These are phyloP conservation scores for Epinotia nisella DNA, from an alignment of 2,888 invertebrate genomes.

Conservation along the genomic window DNA sequence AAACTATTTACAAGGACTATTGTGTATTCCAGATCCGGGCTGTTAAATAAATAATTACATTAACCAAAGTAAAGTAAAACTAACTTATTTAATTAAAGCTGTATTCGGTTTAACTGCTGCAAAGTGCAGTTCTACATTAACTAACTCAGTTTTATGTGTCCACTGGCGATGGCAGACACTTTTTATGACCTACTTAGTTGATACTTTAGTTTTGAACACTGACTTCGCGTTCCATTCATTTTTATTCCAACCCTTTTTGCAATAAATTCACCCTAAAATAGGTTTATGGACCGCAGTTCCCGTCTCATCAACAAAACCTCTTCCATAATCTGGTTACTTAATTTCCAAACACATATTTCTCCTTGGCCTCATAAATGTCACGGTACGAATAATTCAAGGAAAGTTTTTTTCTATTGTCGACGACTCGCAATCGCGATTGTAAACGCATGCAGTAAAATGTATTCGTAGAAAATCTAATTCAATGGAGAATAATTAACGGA, in stretches of 20 bases:
- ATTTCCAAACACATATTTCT: conserved; percentile 77
- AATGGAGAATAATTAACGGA: background rate
- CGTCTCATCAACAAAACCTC: conserved; percentile 72
- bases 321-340: conserved; percentile 74
- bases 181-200: conserved; percentile 44
- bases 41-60: conserved; percentile 1
- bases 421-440: conserved; percentile 6
- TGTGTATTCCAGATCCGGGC: too few relatives aligned
- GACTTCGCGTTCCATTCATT: conserved; percentile 54
- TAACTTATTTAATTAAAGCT: conserved; percentile 35
- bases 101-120: conserved; percentile 33
- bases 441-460: conserved; percentile 13
- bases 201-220: conserved; percentile 42
- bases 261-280: conserved; percentile 74
- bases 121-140: conserved; percentile 43
- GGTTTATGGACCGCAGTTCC: conserved; percentile 71
- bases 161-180: conserved; percentile 33
- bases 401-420: conserved; percentile 58
- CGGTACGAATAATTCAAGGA: conserved; percentile 67
- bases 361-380: conserved; percentile 74
- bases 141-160: conserved; percentile 40
- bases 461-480: background rate
- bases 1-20: too few relatives aligned
- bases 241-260: conserved; percentile 65
- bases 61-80: conserved; percentile 5